Evolutionary conservation across 2,888 invertebrate species (phyloP), one percentile per base, ranked within the genome.

Genomic region (Gortyna flavago): DNA sequence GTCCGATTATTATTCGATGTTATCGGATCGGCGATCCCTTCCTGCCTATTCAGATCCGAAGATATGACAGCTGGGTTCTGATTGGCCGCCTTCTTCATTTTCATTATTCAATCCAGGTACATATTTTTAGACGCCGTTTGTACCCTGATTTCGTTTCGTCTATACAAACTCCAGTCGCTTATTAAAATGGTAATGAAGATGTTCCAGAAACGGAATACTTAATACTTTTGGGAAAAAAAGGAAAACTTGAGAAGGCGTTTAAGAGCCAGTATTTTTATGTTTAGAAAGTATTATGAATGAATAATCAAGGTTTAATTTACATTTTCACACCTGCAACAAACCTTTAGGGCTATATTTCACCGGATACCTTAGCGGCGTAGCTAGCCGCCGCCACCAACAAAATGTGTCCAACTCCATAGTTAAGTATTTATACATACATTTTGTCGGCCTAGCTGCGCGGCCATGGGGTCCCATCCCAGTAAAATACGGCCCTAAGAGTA

Each of bases 1-100:
- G 51, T 38, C 44, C 65, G 77, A 83, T 79, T 78, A 82, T 75
- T 81, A 76, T 80, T 80, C 75, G 83, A 75, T 81, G 75, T 73
- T 74, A 83, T 83, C 79, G 66, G n/a, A 57, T 68, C 62, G 64
- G 73, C 64, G 82, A 80, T 80, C 44, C 64, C 67, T 59, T 75
- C 59, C 64, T 61, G 65, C 29, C 64, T 84, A 35, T 81, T 80
- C 29, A 66, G 71, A 74, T 77, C 21, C 13, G 66, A 21, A 68
- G 76, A 70, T 71, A 71, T 66, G 62, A 75, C 65, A 73, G 69
- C 41, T 65, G 51, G 51, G 29, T 65, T 64, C 41, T 75, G 75
- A 78, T 78, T 84, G 73, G 62, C 48, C 18, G 25, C 32, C 69
- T 77, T 80, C 51, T 71, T 71, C n/a, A 57, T 75, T 70, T 66